Conservation (phyloP, 2,113 vertebrate genomes). For the Cyprinodon tularosa region DNA sequence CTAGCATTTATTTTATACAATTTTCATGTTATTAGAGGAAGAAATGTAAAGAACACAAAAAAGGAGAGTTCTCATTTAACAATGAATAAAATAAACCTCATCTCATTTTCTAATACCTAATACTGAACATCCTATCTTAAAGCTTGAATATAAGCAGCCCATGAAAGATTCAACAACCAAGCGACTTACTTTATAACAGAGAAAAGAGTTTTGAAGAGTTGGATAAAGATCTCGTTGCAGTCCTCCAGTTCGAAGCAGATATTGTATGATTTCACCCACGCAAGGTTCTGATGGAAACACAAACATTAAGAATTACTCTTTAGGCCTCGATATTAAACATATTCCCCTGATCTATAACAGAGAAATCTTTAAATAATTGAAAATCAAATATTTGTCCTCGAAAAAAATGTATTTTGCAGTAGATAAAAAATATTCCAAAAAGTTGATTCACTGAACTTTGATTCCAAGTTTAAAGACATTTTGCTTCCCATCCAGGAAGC, state of each 20-base stretch:
- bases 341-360: not conserved
- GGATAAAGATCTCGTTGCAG: conserved; percentile 99
- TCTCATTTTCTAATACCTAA: not conserved
- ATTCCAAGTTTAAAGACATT: too few species aligned
- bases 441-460: too few species aligned
- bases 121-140: not conserved
- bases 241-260: conserved; percentile 99
- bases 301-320: conserved; percentile 70
- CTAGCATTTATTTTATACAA: too few species aligned
- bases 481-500: too few species aligned
- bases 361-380: not conserved
- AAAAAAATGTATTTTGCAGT: too few species aligned
- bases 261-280: conserved; percentile 99
- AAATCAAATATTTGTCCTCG: too few species aligned
- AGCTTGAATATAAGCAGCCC: not conserved
- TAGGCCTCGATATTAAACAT: not conserved
- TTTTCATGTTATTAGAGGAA: too few species aligned
- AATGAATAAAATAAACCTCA: not conserved
- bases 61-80: not conserved
- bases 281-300: conserved; percentile 87
- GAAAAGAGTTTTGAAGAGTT: conserved; percentile 99
- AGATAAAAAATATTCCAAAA: too few species aligned
- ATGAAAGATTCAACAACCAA: not conserved
- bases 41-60: too few species aligned
- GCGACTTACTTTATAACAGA: conserved; percentile 97